A percentile compares a stretch with the other conserved stretches of the same genome.
Conservation (phyloP, 1,140 invertebrate genomes). For the Probaryconus sp. region DNA sequence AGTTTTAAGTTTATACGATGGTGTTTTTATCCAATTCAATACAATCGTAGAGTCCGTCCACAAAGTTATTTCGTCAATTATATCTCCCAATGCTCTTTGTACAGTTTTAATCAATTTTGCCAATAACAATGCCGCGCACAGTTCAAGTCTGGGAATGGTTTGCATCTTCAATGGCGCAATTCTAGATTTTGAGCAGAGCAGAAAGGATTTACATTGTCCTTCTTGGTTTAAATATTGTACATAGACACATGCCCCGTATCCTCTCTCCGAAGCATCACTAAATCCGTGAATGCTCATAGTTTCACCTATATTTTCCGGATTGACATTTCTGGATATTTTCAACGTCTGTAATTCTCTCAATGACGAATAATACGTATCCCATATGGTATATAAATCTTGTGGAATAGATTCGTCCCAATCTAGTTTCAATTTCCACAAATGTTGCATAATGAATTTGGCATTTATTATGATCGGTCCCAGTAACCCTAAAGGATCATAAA, state of each 20-base stretch:
- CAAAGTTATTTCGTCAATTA: neutral
- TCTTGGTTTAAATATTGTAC: neutral
- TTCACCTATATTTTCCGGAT: neutral
- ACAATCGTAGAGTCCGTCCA: conserved; percentile 66
- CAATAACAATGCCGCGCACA: neutral
- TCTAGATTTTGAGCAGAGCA: neutral
- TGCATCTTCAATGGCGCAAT: neutral
- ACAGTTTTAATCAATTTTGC: neutral
- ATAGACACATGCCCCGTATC: conserved; percentile 8
- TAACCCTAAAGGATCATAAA: conserved; percentile 9
- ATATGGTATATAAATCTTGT: conserved; percentile 3
- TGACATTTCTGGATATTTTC: neutral
- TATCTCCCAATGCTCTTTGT: neutral
- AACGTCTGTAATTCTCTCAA: neutral
- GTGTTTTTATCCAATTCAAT: conserved; percentile 26
- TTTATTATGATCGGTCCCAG: conserved; percentile 3
- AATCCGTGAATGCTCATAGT: neutral
- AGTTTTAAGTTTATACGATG: conserved; percentile 48
- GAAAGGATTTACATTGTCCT: neutral
- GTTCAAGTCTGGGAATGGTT: neutral
- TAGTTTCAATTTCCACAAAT: conserved; percentile 2
- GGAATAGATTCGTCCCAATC: conserved; percentile 16
- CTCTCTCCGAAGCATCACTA: conserved; percentile 11
- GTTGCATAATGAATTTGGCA: conserved; percentile 12
- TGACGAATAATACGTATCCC: neutral